phyloP scores from a whole-genome alignment of 30 jellyfish, hydroid and myxozoan genomes.

The Pelagia noctiluca region DNA sequence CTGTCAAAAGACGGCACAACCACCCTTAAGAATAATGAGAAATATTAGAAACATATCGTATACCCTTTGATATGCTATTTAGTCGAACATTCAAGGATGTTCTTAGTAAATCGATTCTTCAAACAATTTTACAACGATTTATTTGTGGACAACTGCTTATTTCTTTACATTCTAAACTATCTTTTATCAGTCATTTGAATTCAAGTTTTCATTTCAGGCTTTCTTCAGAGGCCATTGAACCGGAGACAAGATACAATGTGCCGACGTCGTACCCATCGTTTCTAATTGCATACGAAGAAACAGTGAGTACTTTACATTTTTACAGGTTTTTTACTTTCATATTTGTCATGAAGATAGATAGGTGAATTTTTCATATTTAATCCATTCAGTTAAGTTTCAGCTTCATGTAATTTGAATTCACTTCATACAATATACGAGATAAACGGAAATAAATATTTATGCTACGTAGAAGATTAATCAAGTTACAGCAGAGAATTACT shows the following conservation, averaged over 20 bases:
- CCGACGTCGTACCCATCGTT: conserved; percentile 72
- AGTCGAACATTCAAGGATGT: background rate
- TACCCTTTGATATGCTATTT: background rate
- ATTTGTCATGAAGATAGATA: background rate
- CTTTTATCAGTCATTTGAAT: background rate
- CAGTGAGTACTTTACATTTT: conserved; percentile 21
- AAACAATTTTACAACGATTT: background rate
- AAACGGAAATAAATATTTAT: too few relatives aligned
- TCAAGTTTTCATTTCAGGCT: conserved; percentile 22
- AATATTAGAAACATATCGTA: background rate
- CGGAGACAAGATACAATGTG: conserved; percentile 42
- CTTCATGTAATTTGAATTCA: background rate
- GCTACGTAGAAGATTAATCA: too few relatives aligned
- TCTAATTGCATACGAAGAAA: conserved; percentile 47
- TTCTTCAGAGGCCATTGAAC: conserved; percentile 32
- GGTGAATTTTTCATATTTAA: background rate
- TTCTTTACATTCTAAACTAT: background rate
- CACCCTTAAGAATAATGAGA: background rate
- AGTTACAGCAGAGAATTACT: too few relatives aligned
- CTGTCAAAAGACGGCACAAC: too few relatives aligned
- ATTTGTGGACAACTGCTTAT: background rate
- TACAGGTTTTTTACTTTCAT: background rate
- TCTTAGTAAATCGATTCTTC: too few relatives aligned
- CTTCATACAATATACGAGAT: too few relatives aligned
- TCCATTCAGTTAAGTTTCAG: background rate